Evolutionary conservation across 2,888 invertebrate genomes (phyloP).

Genomic region (Mythimna lalbum): DNA sequence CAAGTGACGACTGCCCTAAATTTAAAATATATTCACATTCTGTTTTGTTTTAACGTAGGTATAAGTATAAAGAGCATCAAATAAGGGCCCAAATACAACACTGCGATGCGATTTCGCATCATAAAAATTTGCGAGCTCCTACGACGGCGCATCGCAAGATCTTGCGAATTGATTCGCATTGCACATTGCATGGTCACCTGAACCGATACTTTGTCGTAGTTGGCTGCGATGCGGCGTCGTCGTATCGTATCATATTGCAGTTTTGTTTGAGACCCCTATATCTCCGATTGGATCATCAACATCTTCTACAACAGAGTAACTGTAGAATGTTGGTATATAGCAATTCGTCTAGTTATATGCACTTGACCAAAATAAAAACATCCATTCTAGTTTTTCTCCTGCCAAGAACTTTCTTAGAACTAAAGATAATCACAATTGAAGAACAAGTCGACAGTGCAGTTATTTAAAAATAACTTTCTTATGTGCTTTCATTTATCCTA

Average conservation of each 20-base stretch:
- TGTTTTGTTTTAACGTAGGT: too few species aligned
- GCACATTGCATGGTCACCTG: too few species aligned
- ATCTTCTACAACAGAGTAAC: neutral
- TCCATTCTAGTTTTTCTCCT: too few species aligned
- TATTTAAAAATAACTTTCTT: neutral
- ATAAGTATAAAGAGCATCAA: too few species aligned
- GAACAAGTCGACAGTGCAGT: neutral
- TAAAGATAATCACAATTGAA: neutral
- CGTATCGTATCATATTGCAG: neutral
- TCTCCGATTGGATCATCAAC: neutral
- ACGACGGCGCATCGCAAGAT: too few species aligned
- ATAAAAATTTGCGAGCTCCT: too few species aligned
- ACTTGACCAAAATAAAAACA: neutral
- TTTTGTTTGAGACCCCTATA: neutral
- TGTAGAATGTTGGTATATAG: neutral
- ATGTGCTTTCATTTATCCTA: neutral
- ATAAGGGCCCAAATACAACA: too few species aligned
- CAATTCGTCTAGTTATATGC: neutral
- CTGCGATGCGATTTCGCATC: too few species aligned
- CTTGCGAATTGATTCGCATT: too few species aligned
- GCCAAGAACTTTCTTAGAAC: neutral
- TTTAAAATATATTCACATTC: too few species aligned
- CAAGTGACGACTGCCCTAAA: neutral
- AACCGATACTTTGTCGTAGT: too few species aligned
- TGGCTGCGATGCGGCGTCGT: too few species aligned